These are phyloP conservation scores for Microcebus jonahi DNA, from an alignment of 2,113 vertebrate genomes.

Conservation along the genomic window DNA sequence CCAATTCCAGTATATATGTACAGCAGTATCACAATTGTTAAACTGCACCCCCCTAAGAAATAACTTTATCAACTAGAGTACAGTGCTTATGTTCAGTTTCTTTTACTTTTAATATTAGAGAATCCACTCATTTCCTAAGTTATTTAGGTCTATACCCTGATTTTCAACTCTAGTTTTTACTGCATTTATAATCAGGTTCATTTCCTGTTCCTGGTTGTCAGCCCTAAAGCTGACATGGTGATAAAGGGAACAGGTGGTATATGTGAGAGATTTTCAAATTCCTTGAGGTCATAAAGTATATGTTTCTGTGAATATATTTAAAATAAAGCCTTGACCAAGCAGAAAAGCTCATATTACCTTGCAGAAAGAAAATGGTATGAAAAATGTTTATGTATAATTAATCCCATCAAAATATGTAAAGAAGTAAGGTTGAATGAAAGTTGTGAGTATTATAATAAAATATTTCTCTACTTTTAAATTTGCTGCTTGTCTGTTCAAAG, in stretches of 20 bases:
- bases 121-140: neutral
- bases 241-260: neutral
- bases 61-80: neutral
- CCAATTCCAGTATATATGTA: neutral
- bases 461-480: slow-evolving; percentile 12
- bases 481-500: neutral
- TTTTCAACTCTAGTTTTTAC: neutral
- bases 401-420: neutral
- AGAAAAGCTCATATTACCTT: neutral
- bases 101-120: neutral
- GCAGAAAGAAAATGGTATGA: neutral
- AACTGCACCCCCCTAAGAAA: neutral
- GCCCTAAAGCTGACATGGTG: neutral
- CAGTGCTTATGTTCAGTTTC: neutral
- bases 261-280: slow-evolving; percentile 19
- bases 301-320: neutral
- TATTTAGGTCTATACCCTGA: neutral
- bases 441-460: neutral
- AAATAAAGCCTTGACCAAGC: neutral
- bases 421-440: neutral
- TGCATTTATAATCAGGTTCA: neutral
- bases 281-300: neutral
- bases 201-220: neutral
- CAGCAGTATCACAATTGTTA: neutral
- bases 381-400: neutral